Percentiles rank a stretch among this genome's conserved stretches.
Evolutionary conservation across 2,113 vertebrate genomes (phyloP).

Genomic region (Alexandromys fortis): DNA sequence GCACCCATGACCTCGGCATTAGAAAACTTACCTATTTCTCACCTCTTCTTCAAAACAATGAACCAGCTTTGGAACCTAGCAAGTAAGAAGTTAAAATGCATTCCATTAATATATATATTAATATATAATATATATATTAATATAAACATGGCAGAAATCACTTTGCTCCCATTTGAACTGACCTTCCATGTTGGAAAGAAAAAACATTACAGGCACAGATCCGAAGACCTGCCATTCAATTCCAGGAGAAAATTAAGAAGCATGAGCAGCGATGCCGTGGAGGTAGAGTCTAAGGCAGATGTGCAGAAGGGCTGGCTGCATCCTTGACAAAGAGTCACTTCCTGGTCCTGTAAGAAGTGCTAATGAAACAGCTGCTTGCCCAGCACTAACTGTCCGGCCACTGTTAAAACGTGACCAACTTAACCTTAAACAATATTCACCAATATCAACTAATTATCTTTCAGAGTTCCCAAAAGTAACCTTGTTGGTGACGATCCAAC

Average conservation of each 20-base stretch:
- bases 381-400: constrained; percentile 70
- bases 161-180: constrained; percentile 56
- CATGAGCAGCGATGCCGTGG: constrained; percentile 48
- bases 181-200: constrained; percentile 57
- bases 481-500: neutral
- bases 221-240: constrained; percentile 13
- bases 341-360: constrained; percentile 70
- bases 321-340: constrained; percentile 67
- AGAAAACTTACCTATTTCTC: constrained; percentile 63
- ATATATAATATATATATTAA: too few relatives aligned
- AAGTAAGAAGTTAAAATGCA: constrained; percentile 76
- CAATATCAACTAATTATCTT: constrained; percentile 71
- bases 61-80: constrained; percentile 57
- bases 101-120: constrained; percentile 27
- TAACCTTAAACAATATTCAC: constrained; percentile 75
- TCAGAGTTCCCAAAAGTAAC: constrained; percentile 46
- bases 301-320: constrained; percentile 33
- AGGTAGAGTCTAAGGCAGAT: constrained; percentile 60
- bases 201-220: neutral
- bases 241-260: constrained; percentile 43
- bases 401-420: constrained; percentile 71
- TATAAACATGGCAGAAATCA: constrained; percentile 29
- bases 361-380: constrained; percentile 75
- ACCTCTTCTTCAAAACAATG: constrained; percentile 68
- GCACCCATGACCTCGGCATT: constrained; percentile 44